phyloP scores from a whole-genome alignment of 37 sponge, comb jelly and placozoan species.

The Theonella swinhoei region DNA sequence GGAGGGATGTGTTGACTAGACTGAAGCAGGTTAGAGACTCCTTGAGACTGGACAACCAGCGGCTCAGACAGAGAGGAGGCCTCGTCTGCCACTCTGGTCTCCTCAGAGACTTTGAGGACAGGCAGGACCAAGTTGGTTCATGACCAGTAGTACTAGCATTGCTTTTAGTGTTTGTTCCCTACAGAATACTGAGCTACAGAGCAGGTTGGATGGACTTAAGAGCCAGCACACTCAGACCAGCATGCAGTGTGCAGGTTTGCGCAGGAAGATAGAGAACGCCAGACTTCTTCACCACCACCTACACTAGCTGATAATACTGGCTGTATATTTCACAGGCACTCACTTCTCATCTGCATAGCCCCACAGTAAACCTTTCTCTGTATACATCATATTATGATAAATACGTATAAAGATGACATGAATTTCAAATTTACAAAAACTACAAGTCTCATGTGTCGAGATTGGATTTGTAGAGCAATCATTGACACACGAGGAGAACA shows the following conservation, averaged over 20 bases:
- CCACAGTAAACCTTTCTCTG: background rate
- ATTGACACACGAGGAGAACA: too few species aligned
- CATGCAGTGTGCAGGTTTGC: constrained; percentile 56
- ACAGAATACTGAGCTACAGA: constrained; percentile 37
- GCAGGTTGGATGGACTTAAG: constrained; percentile 49
- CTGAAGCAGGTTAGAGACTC: constrained; percentile 91
- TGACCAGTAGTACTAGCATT: background rate
- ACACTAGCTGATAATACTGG: background rate
- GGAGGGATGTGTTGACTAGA: constrained; percentile 85
- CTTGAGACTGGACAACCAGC: constrained; percentile 81
- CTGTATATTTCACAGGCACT: background rate
- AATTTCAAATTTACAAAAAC: background rate
- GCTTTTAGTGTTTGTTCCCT: background rate
- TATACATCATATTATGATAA: background rate
- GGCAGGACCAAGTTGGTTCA: constrained; percentile 53
- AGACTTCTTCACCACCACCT: constrained; percentile 6
- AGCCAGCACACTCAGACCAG: constrained; percentile 58
- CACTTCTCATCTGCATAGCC: background rate
- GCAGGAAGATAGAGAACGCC: constrained; percentile 65
- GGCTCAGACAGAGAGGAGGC: constrained; percentile 85
- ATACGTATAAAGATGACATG: background rate
- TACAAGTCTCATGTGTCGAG: background rate
- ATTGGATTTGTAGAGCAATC: background rate
- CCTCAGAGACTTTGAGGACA: constrained; percentile 93
- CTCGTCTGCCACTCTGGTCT: constrained; percentile 86